These are phyloP conservation scores for Ceratina japonica DNA, from an alignment of 1,140 invertebrate species.

Conservation along the genomic window DNA sequence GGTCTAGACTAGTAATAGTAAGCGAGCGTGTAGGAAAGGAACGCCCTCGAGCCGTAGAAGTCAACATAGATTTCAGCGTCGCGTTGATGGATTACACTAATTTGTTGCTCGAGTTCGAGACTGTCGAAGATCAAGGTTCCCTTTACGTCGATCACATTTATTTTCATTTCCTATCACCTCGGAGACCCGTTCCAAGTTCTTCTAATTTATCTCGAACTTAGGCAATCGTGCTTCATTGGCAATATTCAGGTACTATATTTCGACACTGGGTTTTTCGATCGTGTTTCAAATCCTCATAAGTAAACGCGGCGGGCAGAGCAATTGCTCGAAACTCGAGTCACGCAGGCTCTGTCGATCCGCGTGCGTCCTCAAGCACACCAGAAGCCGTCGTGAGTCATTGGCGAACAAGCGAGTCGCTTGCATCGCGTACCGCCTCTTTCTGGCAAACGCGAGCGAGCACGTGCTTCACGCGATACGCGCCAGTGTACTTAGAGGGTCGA, in stretches of 20 bases:
- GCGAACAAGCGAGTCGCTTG: conserved; percentile 56
- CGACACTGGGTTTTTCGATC: too few relatives aligned
- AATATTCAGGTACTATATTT: too few relatives aligned
- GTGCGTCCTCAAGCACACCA: conserved; percentile 42
- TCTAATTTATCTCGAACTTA: not conserved
- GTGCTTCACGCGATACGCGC: conserved; percentile 59
- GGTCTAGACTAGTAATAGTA: not conserved
- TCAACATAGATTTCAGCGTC: not conserved
- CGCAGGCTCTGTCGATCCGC: conserved; percentile 32
- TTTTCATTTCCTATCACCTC: not conserved
- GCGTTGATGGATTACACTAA: conserved; percentile 9
- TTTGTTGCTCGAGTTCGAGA: not conserved
- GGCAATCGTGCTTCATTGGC: not conserved
- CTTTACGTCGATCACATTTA: not conserved
- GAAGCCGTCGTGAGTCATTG: conserved; percentile 62
- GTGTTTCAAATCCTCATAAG: too few relatives aligned
- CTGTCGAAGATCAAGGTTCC: not conserved
- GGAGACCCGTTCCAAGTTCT: not conserved
- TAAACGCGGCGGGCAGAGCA: not conserved
- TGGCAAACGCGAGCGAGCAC: conserved; percentile 56
- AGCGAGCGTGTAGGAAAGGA: not conserved
- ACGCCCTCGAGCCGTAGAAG: not conserved
- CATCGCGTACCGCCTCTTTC: conserved; percentile 56
- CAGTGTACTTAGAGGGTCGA: conserved; percentile 47
- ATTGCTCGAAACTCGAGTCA: conserved; percentile 39